Conservation (phyloP, 2,888 invertebrate species). For the Caradrina kadenii region DNA sequence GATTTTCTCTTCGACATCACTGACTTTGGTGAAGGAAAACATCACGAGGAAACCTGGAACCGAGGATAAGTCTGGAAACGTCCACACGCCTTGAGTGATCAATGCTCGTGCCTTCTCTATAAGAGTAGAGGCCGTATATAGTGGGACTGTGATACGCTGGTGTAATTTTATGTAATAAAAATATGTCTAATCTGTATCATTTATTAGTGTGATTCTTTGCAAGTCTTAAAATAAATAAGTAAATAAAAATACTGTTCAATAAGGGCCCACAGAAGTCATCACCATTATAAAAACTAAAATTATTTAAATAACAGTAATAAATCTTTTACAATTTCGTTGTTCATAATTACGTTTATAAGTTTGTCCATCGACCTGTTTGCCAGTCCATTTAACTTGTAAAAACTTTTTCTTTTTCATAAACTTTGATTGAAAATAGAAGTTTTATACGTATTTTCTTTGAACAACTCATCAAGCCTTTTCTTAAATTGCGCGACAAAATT, state of each 20-base stretch:
- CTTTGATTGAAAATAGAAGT: slow-evolving; percentile 42
- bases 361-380: slow-evolving; percentile 1
- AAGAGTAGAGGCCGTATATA: too few relatives aligned
- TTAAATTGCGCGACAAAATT: slow-evolving; percentile 12
- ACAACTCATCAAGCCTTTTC: slow-evolving; percentile 34
- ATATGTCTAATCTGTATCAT: too few relatives aligned
- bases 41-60: too few relatives aligned
- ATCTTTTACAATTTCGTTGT: slow-evolving; percentile 23
- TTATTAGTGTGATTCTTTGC: too few relatives aligned
- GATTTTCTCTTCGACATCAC: too few relatives aligned
- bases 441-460: slow-evolving; percentile 35
- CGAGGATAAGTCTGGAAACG: too few relatives aligned
- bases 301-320: not conserved
- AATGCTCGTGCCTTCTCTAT: too few relatives aligned
- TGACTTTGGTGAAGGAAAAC: too few relatives aligned
- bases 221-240: too few relatives aligned
- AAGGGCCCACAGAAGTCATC: not conserved
- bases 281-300: not conserved
- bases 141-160: too few relatives aligned
- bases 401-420: slow-evolving; percentile 25
- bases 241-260: not conserved
- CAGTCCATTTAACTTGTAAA: slow-evolving; percentile 33
- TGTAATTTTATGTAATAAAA: too few relatives aligned
- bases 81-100: too few relatives aligned
- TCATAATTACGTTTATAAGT: slow-evolving; percentile 16